Percentiles rank a stretch among this genome's conserved stretches.
These are phyloP conservation scores for Itoplectis maculator DNA, from an alignment of 2,888 invertebrate species.

Conservation along the genomic window DNA sequence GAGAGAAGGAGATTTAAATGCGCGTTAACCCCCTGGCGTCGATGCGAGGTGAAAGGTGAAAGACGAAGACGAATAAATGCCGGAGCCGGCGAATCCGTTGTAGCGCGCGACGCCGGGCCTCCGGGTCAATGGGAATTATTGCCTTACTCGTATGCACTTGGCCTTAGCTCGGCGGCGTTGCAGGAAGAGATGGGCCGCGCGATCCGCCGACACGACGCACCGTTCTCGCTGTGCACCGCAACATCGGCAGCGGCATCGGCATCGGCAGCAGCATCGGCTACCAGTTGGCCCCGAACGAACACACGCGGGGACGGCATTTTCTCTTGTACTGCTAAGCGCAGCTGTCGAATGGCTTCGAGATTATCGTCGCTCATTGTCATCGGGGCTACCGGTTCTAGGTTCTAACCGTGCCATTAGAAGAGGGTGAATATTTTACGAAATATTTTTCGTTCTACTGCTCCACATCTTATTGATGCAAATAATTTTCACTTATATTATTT, in stretches of 20 bases:
- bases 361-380: neutral
- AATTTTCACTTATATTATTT: no score
- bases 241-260: no score
- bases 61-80: conserved; percentile 16
- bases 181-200: conserved; percentile 17
- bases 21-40: conserved; percentile 18
- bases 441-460: neutral
- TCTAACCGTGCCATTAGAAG: neutral
- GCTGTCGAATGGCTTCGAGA: neutral
- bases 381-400: neutral
- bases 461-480: neutral
- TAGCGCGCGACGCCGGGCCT: conserved; percentile 3
- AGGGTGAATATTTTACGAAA: neutral
- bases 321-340: conserved; percentile 13
- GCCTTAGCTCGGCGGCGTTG: conserved; percentile 18
- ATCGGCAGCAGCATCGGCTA: conserved; percentile 13
- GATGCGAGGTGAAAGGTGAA: conserved; percentile 4
- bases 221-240: no score
- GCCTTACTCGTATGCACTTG: conserved; percentile 43
- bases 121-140: conserved; percentile 38
- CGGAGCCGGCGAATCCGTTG: conserved; percentile 25
- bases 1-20: neutral
- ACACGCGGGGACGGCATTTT: neutral
- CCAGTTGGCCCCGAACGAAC: conserved; percentile 14
- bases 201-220: conserved; percentile 18